Conservation (phyloP, 1,140 invertebrate genomes). For the Ceratosolen solmsi region DNA sequence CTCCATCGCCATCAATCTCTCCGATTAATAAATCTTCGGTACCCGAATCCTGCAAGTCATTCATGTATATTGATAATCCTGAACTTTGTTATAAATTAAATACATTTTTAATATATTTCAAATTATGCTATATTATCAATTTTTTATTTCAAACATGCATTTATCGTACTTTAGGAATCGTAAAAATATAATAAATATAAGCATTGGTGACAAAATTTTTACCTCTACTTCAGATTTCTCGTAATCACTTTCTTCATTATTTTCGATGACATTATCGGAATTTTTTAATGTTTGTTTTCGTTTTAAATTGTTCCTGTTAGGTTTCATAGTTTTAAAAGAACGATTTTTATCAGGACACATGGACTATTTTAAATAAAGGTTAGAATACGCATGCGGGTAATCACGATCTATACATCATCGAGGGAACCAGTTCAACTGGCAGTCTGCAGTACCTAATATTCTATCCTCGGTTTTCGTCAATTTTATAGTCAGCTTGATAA, state of each 20-base stretch:
- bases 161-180: neutral
- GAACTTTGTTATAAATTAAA: neutral
- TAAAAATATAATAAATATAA: neutral
- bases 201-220: no score
- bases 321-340: conserved; percentile 50
- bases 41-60: conserved; percentile 61
- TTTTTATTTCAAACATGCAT: no score
- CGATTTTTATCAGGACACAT: conserved; percentile 15
- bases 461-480: no score
- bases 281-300: conserved; percentile 47
- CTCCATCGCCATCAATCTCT: conserved; percentile 70
- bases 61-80: neutral
- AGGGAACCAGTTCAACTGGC: no score
- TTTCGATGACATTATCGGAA: conserved; percentile 2
- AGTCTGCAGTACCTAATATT: no score
- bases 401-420: no score
- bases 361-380: conserved; percentile 21
- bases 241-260: conserved; percentile 29
- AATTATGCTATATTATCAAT: neutral
- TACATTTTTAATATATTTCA: neutral
- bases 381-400: conserved; percentile 27
- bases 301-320: conserved; percentile 51
- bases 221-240: conserved; percentile 33
- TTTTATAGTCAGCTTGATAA: no score
- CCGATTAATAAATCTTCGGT: conserved; percentile 60